Base-by-base conservation (phyloP, 2,113 vertebrate genomes). In the Ornithorhynchus anatinus region DNA sequence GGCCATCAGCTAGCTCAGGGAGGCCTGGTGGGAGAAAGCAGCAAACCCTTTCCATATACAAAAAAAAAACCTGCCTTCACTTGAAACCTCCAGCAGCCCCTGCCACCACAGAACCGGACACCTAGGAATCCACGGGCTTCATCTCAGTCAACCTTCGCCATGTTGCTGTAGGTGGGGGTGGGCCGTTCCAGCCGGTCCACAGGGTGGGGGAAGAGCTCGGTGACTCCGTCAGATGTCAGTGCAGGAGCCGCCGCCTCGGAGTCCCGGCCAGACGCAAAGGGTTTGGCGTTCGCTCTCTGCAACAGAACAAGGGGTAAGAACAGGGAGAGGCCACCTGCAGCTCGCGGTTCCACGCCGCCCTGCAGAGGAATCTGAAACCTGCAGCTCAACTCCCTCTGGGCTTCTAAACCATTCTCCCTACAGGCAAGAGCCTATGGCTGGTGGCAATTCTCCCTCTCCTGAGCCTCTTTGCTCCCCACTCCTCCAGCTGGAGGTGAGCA, bases 81-180 rank as follows among this genome's bases (percentile, higher is more conserved):
- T n/a, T n/a, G n/a, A n/a, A n/a, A n/a, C n/a, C n/a, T n/a, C n/a
- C n/a, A n/a, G n/a, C n/a, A n/a, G 14, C 42, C 42, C 42, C 42
- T 11, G 11, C 42, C 42, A 15, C 11, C 42, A 15, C 42, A 15
- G 42, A 11, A 15, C 11, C 11, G 14, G 11, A 43, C 14, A 43
- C 42, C 54, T 76, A 77, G 84, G 84, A 84, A 88, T 81, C 86
- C 85, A 64, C 81, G 36, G 44, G 0, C 2, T 0, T 45, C 3
- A 10, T 45, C 72, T 85, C 90, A 99, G 91, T 99, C 97, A 87
- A 99, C 96, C 89, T 98, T 96, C 90, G 98, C 97, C 97, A 99
- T 97, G 95, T 96, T 97, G 95, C 96, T 97, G 94, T 98, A 98
- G 71, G 96, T 97, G 10, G 96, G 92, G 35, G 94, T 78, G 2